Conservation (phyloP, 2,888 invertebrate species). For the Meiosimyza decipiens region DNA sequence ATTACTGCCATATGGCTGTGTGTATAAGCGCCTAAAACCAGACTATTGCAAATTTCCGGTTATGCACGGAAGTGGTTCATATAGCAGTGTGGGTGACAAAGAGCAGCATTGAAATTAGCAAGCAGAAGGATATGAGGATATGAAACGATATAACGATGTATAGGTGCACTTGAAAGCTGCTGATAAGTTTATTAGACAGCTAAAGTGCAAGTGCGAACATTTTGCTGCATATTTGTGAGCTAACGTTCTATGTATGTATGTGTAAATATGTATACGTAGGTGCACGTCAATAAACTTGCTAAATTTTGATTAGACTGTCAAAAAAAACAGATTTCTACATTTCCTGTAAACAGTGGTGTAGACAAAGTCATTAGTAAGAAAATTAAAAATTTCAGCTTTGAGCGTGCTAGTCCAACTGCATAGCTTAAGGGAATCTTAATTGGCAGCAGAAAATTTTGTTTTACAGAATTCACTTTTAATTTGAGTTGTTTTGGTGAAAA, state of each 20-base stretch:
- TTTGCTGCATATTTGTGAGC: background rate
- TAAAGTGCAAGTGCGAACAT: slow-evolving; percentile 17
- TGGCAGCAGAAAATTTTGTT: too few species aligned
- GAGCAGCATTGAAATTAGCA: too few species aligned
- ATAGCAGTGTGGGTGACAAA: background rate
- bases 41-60: slow-evolving; percentile 47
- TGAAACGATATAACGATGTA: background rate
- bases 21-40: slow-evolving; percentile 23
- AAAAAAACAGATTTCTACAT: slow-evolving; percentile 17
- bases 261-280: too few species aligned
- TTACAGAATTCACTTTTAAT: too few species aligned
- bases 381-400: too few species aligned
- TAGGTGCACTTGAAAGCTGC: slow-evolving; percentile 1
- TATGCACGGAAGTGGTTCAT: slow-evolving; percentile 30
- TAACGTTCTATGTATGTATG: too few species aligned
- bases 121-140: background rate
- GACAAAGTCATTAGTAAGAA: too few species aligned
- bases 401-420: too few species aligned
- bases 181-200: slow-evolving; percentile 34
- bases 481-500: too few species aligned
- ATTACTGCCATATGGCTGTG: background rate
- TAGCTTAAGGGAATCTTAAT: too few species aligned
- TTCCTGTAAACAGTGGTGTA: background rate
- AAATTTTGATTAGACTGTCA: background rate
- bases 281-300: too few species aligned